These are phyloP conservation scores for Spialia ferax DNA, from an alignment of 2,888 invertebrate genomes.

Conservation along the genomic window DNA sequence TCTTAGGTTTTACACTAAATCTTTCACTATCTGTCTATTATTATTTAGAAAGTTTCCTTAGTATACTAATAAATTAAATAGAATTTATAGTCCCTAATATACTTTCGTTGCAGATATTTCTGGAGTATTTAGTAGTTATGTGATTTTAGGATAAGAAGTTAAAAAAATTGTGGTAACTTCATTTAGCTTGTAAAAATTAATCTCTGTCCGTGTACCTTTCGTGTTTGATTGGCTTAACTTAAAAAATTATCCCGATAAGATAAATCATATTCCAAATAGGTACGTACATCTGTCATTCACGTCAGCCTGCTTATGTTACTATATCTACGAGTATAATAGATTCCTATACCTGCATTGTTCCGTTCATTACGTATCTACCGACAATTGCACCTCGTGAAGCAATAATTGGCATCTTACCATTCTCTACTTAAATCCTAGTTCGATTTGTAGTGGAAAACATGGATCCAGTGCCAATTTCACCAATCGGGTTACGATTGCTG, in stretches of 20 bases:
- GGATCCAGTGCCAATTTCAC: slow-evolving; percentile 13
- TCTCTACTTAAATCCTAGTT: slow-evolving; percentile 9
- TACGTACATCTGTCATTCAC: neutral
- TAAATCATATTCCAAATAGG: no score
- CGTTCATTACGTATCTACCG: neutral
- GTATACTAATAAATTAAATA: neutral
- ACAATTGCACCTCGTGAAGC: slow-evolving; percentile 4
- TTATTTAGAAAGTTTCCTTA: neutral
- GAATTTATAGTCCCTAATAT: no score
- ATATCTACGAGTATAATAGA: no score
- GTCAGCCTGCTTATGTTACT: neutral
- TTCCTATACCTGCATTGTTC: neutral
- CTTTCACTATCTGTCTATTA: slow-evolving; percentile 35
- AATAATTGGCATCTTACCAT: slow-evolving; percentile 22
- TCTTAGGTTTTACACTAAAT: slow-evolving; percentile 55
- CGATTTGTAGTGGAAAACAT: slow-evolving; percentile 16
- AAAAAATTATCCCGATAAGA: no score
- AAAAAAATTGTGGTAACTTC: no score
- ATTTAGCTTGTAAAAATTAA: no score
- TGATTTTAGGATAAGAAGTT: no score
- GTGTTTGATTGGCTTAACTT: no score
- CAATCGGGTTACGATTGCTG: slow-evolving; percentile 30
- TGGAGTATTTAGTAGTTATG: no score
- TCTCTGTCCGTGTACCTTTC: no score
- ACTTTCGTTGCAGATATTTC: no score